Base-by-base conservation (phyloP, 92 coral and sea anemone genomes). In the Anthopleura xanthogrammica region DNA sequence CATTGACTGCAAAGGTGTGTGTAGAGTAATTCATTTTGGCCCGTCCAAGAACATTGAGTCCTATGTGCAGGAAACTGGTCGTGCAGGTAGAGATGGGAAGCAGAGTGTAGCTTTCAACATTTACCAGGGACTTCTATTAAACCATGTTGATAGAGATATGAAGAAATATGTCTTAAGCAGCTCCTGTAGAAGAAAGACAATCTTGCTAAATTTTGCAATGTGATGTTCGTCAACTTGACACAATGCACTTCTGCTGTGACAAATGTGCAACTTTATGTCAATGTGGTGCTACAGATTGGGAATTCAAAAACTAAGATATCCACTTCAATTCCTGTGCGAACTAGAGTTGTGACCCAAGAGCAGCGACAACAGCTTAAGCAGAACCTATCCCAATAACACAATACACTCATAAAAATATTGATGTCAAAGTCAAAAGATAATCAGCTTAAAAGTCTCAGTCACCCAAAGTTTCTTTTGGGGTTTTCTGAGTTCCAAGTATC, bases 61-160 rank as follows among this genome's bases (percentile, higher is more conserved):
- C 0, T 91, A 87, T 81, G 80, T 93, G 1, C 90, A 93, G 83
- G 92, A 91, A 66, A 85, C 85, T 75, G 94, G 98, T 7, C 41
- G 94, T 46, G 88, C 91, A 40, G 91, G 94, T 3, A 66, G 91
- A 64, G 94, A 91, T 87, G 93, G 93, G 10, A n/a, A 60, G 22
- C 89, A 43, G 60, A 91, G 94, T 78, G 76, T 86, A 2, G 90
- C 90, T 11, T 85, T 60, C 64, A 17, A 88, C 0, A 52, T 87
- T 43, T 87, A 90, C 16, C 78, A 80, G 52, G 88, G 96, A 20
- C 14, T 85, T 7, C 71, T 75, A 1, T 75, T 87, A 2, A 75
- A 43, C 16, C 88, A 87, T 79, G 81, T 83, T 46, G 89, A 85
- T 8, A 60, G 70, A 50, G 90, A 92, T 50, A 90, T 90, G 87